A percentile compares a stretch with the other conserved stretches of the same genome.
Conservation (phyloP, 2,888 invertebrate genomes). For the Argynnis bischoffii region DNA sequence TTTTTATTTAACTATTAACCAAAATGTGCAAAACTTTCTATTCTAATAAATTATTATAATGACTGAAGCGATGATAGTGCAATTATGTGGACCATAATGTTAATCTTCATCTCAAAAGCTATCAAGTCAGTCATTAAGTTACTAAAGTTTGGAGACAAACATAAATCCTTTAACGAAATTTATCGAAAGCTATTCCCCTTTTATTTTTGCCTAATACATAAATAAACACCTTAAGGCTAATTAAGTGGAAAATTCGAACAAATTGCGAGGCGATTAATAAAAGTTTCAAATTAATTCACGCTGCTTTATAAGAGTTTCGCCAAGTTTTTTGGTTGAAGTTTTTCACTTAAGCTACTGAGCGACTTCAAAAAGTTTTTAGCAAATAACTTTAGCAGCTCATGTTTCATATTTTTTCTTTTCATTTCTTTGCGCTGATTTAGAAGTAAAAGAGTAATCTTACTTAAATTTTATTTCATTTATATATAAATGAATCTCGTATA, state of each 20-base stretch:
- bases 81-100: conserved; percentile 10
- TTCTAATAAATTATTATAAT: too few relatives aligned
- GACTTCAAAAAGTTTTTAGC: conserved; percentile 34
- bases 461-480: background rate
- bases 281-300: conserved; percentile 34
- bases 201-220: conserved; percentile 23
- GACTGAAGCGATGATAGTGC: too few relatives aligned
- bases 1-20: too few relatives aligned
- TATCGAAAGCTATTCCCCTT: conserved; percentile 30
- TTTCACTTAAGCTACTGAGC: conserved; percentile 31
- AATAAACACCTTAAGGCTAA: conserved; percentile 31
- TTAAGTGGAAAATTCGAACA: conserved; percentile 37
- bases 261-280: conserved; percentile 35
- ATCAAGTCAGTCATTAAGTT: conserved; percentile 45
- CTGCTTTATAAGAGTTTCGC: conserved; percentile 23
- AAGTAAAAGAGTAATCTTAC: background rate
- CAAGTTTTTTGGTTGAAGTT: conserved; percentile 24
- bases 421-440: background rate
- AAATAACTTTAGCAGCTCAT: conserved; percentile 31
- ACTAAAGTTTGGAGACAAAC: conserved; percentile 39
- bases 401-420: conserved; percentile 17
- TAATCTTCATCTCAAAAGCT: conserved; percentile 39
- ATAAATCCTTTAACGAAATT: conserved; percentile 36
- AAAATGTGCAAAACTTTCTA: too few relatives aligned
- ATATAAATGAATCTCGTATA: too few relatives aligned